Evolutionary conservation across 1,140 invertebrate genomes (phyloP).

Genomic region (Cydia pomonella): DNA sequence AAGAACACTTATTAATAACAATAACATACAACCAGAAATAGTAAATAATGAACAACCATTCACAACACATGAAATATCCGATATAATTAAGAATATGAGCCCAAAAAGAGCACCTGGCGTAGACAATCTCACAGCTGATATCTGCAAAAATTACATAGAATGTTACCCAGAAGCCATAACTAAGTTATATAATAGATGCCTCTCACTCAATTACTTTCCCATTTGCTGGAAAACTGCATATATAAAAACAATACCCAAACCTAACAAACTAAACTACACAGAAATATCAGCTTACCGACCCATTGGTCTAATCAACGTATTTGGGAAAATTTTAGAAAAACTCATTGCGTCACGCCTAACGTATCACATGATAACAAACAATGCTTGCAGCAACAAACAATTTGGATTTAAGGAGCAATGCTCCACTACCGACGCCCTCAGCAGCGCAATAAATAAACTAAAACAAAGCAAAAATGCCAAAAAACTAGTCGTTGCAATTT

Average conservation of each 20-base stretch:
- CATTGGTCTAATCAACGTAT: slow-evolving; percentile 37
- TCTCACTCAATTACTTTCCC: slow-evolving; percentile 23
- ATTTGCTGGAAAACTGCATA: slow-evolving; percentile 14
- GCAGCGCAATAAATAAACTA: slow-evolving; percentile 34
- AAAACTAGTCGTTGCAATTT: slow-evolving; percentile 34
- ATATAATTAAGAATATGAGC: background rate
- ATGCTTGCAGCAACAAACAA: slow-evolving; percentile 33
- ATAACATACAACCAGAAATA: too few relatives aligned
- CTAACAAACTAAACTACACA: background rate
- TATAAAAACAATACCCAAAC: slow-evolving; percentile 33
- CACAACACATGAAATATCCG: slow-evolving; percentile 7
- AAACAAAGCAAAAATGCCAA: background rate
- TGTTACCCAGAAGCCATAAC: background rate
- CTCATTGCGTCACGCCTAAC: slow-evolving; percentile 37
- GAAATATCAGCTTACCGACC: slow-evolving; percentile 16
- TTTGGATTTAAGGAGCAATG: slow-evolving; percentile 45
- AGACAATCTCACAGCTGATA: slow-evolving; percentile 33
- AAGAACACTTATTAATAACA: too few relatives aligned
- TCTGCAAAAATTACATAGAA: background rate
- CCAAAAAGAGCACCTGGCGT: slow-evolving; percentile 33
- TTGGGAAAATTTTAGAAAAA: slow-evolving; percentile 46
- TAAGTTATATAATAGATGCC: slow-evolving; percentile 18
- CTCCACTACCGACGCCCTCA: slow-evolving; percentile 36
- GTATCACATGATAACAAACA: background rate
- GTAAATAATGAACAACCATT: slow-evolving; percentile 16